A percentile compares a stretch with the other conserved stretches of the same genome.
Evolutionary conservation across 2,797 vertebrate genomes (phyloP).

Genomic region (Hyperoplus lanceolatus): DNA sequence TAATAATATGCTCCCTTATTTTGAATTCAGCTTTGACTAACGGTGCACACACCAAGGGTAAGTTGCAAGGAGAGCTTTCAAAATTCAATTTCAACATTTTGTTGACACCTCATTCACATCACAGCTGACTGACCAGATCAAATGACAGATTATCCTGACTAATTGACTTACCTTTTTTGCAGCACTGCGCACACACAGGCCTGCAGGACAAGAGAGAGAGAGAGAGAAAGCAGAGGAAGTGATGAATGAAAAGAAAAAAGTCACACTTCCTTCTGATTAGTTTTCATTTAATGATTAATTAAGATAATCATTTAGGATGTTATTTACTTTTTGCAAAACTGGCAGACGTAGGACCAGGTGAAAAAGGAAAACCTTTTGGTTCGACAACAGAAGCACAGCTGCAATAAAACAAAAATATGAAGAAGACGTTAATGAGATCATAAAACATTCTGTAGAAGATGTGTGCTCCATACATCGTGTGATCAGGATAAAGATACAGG

Average conservation of each 20-base stretch:
- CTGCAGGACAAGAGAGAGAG: constrained; percentile 75
- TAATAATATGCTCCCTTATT: too few species aligned
- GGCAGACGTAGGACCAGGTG: constrained; percentile 98
- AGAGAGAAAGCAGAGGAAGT: not conserved
- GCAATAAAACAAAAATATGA: constrained; percentile 27
- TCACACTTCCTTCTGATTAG: not conserved
- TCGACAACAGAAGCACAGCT: constrained; percentile 99
- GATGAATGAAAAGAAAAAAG: constrained; percentile 2
- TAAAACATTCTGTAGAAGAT: not conserved
- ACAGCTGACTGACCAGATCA: not conserved
- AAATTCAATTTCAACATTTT: not conserved
- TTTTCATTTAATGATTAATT: not conserved
- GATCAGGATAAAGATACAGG: not conserved
- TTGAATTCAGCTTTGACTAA: too few species aligned
- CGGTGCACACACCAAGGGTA: too few species aligned
- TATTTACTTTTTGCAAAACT: constrained; percentile 97
- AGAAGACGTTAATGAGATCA: not conserved
- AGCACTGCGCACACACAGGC: constrained; percentile 98
- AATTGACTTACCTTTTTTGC: constrained; percentile 93
- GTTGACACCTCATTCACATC: not conserved
- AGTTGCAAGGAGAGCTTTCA: not conserved
- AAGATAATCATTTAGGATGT: constrained; percentile 7
- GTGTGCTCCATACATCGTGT: not conserved
- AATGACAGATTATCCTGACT: not conserved
- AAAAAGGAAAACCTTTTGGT: constrained; percentile 97